Evolutionary conservation across 2,888 invertebrate species (phyloP).

Genomic region (Melanophora roralis): DNA sequence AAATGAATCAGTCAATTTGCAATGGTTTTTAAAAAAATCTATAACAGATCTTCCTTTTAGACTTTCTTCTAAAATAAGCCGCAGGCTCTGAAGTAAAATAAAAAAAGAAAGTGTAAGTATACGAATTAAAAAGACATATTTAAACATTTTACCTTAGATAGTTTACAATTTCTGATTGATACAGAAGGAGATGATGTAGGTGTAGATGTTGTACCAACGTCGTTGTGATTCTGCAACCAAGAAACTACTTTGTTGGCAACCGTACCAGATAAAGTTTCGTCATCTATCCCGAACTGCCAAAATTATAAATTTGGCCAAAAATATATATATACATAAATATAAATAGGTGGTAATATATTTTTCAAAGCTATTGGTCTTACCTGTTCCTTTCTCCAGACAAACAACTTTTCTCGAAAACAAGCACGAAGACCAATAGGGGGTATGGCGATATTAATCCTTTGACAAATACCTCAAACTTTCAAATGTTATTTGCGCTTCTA

Average conservation of each 20-base stretch:
- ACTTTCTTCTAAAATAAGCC: slow-evolving; percentile 1
- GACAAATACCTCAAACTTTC: not conserved
- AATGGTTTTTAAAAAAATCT: slow-evolving; percentile 9
- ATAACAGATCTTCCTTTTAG: slow-evolving; percentile 13
- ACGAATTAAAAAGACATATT: not conserved
- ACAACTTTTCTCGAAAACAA: not conserved
- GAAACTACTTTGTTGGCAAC: not conserved
- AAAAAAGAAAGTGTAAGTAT: not conserved
- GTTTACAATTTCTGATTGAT: not conserved
- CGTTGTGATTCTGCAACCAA: not conserved
- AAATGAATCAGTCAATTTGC: not conserved
- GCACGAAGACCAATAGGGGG: not conserved
- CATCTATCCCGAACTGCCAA: not conserved
- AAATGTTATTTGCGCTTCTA: not conserved
- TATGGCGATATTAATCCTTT: not conserved
- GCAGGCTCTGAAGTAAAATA: slow-evolving; percentile 18
- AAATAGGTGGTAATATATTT: not conserved
- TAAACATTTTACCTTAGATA: not conserved
- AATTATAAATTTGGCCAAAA: not conserved
- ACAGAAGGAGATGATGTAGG: not conserved
- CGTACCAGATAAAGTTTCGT: not conserved
- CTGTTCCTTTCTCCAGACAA: not conserved
- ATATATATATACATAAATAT: not conserved
- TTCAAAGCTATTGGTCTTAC: not conserved
- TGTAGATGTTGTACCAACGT: not conserved